Evolutionary conservation across 1,140 invertebrate species (phyloP).

Genomic region (Macrocentrus cingulum): DNA sequence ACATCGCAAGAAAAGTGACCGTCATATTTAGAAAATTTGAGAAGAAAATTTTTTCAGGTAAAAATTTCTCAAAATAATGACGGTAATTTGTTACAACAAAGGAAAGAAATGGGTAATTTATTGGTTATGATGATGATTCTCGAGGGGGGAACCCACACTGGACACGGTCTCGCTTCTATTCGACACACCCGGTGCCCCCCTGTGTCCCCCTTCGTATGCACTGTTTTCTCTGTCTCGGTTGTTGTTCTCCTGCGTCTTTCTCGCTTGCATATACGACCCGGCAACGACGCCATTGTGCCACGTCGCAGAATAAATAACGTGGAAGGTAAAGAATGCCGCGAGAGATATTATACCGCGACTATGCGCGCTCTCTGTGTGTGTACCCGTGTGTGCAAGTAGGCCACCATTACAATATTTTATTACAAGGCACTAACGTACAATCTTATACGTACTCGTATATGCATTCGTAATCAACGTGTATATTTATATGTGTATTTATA

Average conservation of each 20-base stretch:
- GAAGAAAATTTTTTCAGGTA: too few species aligned
- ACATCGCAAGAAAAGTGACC: too few species aligned
- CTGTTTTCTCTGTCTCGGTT: not conserved
- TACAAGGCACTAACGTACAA: slow-evolving; percentile 59
- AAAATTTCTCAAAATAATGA: too few species aligned
- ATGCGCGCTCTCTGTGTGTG: slow-evolving; percentile 14
- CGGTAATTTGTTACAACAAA: too few species aligned
- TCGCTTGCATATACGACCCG: slow-evolving; percentile 29
- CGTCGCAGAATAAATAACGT: slow-evolving; percentile 49
- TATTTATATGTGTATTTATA: too few species aligned
- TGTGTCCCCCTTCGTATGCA: slow-evolving; percentile 1
- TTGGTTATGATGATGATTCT: too few species aligned
- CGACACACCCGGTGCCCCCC: slow-evolving; percentile 17
- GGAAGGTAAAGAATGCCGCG: slow-evolving; percentile 54
- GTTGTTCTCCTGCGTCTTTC: slow-evolving; percentile 11
- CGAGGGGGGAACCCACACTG: too few species aligned
- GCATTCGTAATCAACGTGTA: slow-evolving; percentile 59
- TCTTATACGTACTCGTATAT: slow-evolving; percentile 57
- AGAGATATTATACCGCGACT: slow-evolving; percentile 52
- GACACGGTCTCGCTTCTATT: slow-evolving; percentile 19
- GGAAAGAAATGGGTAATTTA: too few species aligned
- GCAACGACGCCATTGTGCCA: slow-evolving; percentile 42
- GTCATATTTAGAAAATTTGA: too few species aligned
- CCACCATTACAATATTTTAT: slow-evolving; percentile 61
- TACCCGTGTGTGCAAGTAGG: slow-evolving; percentile 45